Evolutionary conservation across 1,140 invertebrate genomes (phyloP).

Genomic region (Bombyx mori): DNA sequence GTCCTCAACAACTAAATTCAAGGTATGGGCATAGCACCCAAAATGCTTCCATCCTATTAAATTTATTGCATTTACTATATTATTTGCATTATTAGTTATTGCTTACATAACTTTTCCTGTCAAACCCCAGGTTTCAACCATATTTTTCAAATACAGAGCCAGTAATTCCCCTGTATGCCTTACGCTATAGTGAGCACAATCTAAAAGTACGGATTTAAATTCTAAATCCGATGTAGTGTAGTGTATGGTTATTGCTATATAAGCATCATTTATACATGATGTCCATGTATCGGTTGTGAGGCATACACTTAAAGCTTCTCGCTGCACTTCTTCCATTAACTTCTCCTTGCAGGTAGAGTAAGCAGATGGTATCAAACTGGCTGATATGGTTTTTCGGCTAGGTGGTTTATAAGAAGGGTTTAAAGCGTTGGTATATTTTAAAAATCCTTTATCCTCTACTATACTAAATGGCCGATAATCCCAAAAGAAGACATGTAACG

Average conservation of each 20-base stretch:
- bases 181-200: conserved; percentile 5
- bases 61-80: conserved; percentile 11
- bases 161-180: conserved; percentile 3
- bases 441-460: too few species aligned
- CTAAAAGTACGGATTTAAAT: conserved; percentile 10
- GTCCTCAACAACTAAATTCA: conserved; percentile 10
- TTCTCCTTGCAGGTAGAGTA: too few species aligned
- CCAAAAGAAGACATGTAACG: too few species aligned
- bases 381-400: too few species aligned
- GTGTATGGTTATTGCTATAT: conserved; percentile 10
- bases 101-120: conserved; percentile 9
- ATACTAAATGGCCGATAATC: too few species aligned
- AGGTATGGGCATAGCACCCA: conserved; percentile 11
- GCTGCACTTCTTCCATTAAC: neutral
- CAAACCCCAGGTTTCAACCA: conserved; percentile 6
- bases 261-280: conserved; percentile 7
- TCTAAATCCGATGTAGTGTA: conserved; percentile 9
- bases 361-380: too few species aligned
- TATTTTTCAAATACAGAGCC: conserved; percentile 7
- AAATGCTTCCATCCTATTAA: conserved; percentile 8
- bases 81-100: conserved; percentile 9
- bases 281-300: conserved; percentile 11
- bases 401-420: too few species aligned
- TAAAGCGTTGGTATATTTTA: too few species aligned
- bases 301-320: conserved; percentile 8